phyloP scores from a whole-genome alignment of 1,140 invertebrate genomes.

The Andricus grossulariae region DNA sequence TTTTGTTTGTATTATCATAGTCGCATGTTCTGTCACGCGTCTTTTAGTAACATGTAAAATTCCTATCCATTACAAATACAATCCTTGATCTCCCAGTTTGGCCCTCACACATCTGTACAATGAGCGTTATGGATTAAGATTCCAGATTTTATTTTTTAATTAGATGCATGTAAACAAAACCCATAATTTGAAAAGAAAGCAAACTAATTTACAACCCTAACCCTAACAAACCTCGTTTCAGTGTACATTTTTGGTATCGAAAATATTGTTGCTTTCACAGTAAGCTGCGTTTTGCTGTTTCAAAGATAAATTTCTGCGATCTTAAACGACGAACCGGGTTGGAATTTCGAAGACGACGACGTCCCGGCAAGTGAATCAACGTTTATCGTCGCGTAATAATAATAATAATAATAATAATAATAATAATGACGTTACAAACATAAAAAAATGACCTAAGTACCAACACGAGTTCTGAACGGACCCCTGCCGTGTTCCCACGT shows the following conservation, averaged over 20 bases:
- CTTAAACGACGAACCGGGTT: background rate
- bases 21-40: no score
- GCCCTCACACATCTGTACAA: no score
- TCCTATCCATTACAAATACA: no score
- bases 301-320: constrained; percentile 15
- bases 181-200: background rate
- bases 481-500: constrained; percentile 22
- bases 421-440: background rate
- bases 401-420: constrained; percentile 1
- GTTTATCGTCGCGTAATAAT: background rate
- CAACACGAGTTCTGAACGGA: constrained; percentile 18
- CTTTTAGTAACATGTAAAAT: no score
- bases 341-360: background rate
- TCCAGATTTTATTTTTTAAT: no score
- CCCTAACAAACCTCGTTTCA: background rate
- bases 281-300: background rate
- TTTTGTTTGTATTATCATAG: no score
- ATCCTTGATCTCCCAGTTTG: no score
- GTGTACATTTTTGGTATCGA: background rate
- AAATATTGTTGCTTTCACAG: constrained; percentile 5
- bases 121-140: no score
- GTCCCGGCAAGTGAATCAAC: background rate
- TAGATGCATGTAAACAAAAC: no score
- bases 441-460: background rate
- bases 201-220: background rate